Evolutionary conservation across 2,113 vertebrate species (phyloP).

Genomic region (Mustela nigripes): DNA sequence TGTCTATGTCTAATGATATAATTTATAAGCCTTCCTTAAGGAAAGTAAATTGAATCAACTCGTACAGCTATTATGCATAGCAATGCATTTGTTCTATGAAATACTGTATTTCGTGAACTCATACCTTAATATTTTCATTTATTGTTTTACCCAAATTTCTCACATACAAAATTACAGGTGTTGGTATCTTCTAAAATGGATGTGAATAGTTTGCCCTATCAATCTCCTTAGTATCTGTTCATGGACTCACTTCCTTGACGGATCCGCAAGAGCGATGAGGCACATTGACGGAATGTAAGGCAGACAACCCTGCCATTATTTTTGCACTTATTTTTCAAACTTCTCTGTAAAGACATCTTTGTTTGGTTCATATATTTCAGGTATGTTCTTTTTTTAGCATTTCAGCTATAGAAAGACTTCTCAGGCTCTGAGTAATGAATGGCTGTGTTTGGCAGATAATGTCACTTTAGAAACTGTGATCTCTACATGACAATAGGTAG

Average conservation of each 20-base stretch:
- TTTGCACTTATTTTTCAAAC: conserved; percentile 31
- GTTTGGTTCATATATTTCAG: conserved; percentile 31
- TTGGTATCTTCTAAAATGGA: conserved; percentile 27
- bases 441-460: not conserved
- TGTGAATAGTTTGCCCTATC: conserved; percentile 8
- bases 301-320: not conserved
- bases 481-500: conserved; percentile 18
- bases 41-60: not conserved
- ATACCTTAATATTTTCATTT: conserved; percentile 30
- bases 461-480: conserved; percentile 58
- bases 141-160: conserved; percentile 41
- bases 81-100: not conserved
- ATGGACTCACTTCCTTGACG: not conserved
- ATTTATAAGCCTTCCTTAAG: conserved; percentile 45
- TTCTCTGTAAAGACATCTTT: conserved; percentile 47
- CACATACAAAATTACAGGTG: conserved; percentile 12
- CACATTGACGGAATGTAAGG: not conserved
- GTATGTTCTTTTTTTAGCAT: not conserved
- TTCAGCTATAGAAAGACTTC: conserved; percentile 40
- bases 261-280: not conserved
- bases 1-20: not conserved
- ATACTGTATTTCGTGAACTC: not conserved
- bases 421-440: conserved; percentile 38
- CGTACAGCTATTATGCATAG: not conserved
- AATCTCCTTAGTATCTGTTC: conserved; percentile 22